These are phyloP conservation scores for Leptinotarsa tumamoca DNA, from an alignment of 2,888 invertebrate species.

Conservation along the genomic window DNA sequence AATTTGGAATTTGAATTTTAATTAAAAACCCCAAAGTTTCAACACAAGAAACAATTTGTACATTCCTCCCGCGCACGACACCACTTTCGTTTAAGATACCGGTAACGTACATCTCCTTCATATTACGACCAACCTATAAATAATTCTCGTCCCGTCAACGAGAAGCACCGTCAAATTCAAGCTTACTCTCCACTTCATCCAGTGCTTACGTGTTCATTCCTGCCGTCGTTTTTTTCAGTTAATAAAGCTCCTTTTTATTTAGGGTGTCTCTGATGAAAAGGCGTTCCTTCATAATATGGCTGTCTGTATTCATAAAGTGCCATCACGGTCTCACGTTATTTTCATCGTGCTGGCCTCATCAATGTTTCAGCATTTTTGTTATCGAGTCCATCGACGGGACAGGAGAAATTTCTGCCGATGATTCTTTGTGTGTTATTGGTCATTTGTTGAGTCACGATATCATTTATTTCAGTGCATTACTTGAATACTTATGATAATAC, in stretches of 20 bases:
- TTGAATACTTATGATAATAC: too few species aligned
- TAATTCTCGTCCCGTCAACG: constrained; percentile 8
- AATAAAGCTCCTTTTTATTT: constrained; percentile 23
- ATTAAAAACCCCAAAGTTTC: too few species aligned
- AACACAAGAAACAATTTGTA: not conserved
- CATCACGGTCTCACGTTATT: not conserved
- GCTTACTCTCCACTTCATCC: constrained; percentile 18
- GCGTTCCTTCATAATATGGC: constrained; percentile 6
- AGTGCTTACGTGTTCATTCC: constrained; percentile 19
- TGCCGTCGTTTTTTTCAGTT: constrained; percentile 20
- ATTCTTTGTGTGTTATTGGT: not conserved
- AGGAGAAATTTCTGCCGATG: not conserved
- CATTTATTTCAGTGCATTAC: too few species aligned
- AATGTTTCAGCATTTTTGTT: constrained; percentile 13
- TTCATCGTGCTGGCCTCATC: constrained; percentile 5
- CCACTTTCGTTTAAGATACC: not conserved
- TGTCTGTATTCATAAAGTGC: constrained; percentile 15
- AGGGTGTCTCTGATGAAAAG: constrained; percentile 10
- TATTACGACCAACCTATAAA: constrained; percentile 1
- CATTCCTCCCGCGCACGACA: not conserved
- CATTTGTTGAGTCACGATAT: not conserved
- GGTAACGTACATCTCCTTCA: not conserved
- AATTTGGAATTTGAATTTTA: too few species aligned
- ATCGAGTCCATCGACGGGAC: not conserved
- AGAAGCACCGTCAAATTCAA: constrained; percentile 3